Percentiles rank a stretch among this genome's conserved stretches.
Conservation (phyloP, 1,140 invertebrate genomes). For the Trachymyrmex cornetzi region DNA sequence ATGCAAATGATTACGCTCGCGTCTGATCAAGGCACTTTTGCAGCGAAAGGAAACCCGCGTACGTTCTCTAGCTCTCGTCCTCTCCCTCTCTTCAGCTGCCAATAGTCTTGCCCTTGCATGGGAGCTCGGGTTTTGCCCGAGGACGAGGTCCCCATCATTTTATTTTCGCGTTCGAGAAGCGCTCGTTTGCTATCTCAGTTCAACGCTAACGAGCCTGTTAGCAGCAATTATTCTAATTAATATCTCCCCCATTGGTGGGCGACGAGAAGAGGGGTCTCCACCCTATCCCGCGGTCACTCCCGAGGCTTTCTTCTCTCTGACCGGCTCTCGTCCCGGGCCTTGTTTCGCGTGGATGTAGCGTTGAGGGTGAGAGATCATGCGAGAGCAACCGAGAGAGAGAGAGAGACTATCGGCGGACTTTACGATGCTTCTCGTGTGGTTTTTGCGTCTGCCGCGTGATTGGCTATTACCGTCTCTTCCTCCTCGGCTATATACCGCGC, state of each 20-base stretch:
- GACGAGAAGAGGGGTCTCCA: slow-evolving; percentile 48
- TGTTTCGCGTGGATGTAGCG: slow-evolving; percentile 67
- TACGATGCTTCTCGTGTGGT: slow-evolving; percentile 81
- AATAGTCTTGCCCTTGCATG: not conserved
- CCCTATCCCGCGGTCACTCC: slow-evolving; percentile 52
- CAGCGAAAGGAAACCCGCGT: slow-evolving; percentile 50
- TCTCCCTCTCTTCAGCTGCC: not conserved
- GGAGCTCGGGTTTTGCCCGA: slow-evolving; percentile 59
- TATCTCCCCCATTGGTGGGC: slow-evolving; percentile 81
- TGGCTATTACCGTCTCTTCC: slow-evolving; percentile 85
- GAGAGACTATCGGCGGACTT: slow-evolving; percentile 76
- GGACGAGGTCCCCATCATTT: slow-evolving; percentile 75
- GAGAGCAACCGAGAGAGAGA: slow-evolving; percentile 33
- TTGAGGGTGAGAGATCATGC: slow-evolving; percentile 34
- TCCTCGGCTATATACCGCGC: slow-evolving; percentile 78
- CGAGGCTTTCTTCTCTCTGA: slow-evolving; percentile 39
- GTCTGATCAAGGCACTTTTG: slow-evolving; percentile 79
- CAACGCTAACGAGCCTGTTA: slow-evolving; percentile 86
- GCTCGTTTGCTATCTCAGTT: slow-evolving; percentile 84
- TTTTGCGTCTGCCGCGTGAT: slow-evolving; percentile 84
- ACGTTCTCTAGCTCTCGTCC: slow-evolving; percentile 8
- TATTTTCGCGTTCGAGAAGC: slow-evolving; percentile 78
- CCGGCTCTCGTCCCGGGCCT: slow-evolving; percentile 44
- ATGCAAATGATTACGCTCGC: slow-evolving; percentile 81
- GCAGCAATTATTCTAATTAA: slow-evolving; percentile 87